A percentile compares a stretch with the other conserved stretches of the same genome.
Evolutionary conservation across 2,113 vertebrate genomes (phyloP).

Genomic region (Taxidea taxus): DNA sequence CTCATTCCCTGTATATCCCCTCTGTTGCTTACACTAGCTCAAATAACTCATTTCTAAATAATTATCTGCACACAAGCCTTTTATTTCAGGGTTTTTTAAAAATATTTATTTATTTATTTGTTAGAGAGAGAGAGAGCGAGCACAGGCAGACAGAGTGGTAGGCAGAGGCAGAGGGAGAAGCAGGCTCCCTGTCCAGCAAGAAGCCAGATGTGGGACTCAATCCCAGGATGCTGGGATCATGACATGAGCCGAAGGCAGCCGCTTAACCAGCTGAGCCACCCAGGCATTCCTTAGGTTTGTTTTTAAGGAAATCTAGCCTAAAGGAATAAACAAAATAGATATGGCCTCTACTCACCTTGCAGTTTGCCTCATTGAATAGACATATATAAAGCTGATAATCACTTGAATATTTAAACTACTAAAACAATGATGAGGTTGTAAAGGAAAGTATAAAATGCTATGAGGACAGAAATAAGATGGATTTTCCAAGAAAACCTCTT

Average conservation of each 20-base stretch:
- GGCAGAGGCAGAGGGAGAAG: no score
- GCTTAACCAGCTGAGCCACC: no score
- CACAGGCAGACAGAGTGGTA: no score
- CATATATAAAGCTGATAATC: background rate
- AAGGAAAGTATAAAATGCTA: background rate
- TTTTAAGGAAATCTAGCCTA: background rate
- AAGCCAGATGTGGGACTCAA: no score
- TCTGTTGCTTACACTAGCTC: background rate
- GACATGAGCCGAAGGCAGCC: no score
- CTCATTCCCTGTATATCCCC: background rate
- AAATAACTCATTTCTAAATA: background rate
- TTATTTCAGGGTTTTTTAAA: no score
- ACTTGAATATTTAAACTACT: background rate
- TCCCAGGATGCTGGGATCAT: no score
- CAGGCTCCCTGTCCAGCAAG: no score
- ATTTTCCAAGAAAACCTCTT: background rate
- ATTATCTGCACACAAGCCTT: background rate
- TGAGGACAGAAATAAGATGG: background rate
- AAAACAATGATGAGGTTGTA: background rate
- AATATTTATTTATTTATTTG: no score
- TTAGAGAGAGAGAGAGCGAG: no score
- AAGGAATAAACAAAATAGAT: background rate
- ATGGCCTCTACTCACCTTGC: rapidly evolving
- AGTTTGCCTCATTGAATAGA: background rate
- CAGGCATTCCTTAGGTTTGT: no score